Base-by-base conservation (phyloP, 2,888 invertebrate species). In the Dryococelus australis region DNA sequence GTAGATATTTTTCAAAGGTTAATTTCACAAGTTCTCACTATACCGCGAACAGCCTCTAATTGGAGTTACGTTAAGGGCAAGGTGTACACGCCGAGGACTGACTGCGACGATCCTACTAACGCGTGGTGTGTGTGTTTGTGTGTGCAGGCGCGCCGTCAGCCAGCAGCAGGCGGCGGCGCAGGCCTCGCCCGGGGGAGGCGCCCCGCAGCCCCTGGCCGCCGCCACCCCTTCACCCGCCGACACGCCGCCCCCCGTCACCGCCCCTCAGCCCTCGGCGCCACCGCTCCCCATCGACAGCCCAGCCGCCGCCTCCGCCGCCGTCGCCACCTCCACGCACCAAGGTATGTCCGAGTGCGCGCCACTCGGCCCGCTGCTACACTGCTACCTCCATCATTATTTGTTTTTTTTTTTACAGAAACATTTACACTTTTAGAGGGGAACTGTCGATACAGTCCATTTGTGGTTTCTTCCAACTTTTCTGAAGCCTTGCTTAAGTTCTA, bases 61-160 rank as follows among this genome's bases (percentile, higher is more conserved):
- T 35, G 35, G 4, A 35, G 35, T 35, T 35, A 35, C 35, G 1
- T 35, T 1, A 35, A 35, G 35, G 35, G 35, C 4, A 4, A 35
- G 35, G 35, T 35, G 35, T n/a, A n/a, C 35, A 35, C 35, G 35
- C 35, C 4, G 47, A 47, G 12, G 16, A 47, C 47, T 47, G 47
- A 47, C 47, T 47, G 47, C 6, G 47, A 47, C 65, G 65, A n/a
- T n/a, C n/a, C n/a, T n/a, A n/a, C 51, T 51, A 12, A 16, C 13
- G 20, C 51, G 12, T 6, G 51, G 51, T 43, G 65, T 13, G 43
- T 20, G 28, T n/a, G 35, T n/a, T 85, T 85, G 28, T 65, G 28
- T 35, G 79, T 81, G 24, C 85, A 85, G 87, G 85, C 85, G 87
- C 24, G 85, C 85, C 8, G 87, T 85, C 35, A 43, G 53, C 27